phyloP scores from a whole-genome alignment of 35 echinoderm and acorn worm genomes.

The Apostichopus californicus region DNA sequence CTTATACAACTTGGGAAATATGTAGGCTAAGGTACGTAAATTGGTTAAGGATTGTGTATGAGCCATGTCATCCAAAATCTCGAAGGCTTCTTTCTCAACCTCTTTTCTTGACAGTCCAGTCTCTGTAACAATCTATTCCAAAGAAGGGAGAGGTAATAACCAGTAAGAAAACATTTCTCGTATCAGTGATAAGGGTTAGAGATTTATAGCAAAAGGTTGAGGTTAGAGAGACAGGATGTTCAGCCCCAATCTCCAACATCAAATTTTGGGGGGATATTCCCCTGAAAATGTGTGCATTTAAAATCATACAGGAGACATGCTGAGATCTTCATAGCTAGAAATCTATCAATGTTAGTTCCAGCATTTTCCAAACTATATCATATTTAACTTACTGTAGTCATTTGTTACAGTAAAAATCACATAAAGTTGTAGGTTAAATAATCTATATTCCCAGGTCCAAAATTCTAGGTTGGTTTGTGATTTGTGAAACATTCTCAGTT shows the following conservation, averaged over 20 bases:
- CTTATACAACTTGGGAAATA: conserved; percentile 81
- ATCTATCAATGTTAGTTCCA: too few relatives aligned
- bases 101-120: conserved; percentile 38
- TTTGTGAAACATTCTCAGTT: too few relatives aligned
- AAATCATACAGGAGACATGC: too few relatives aligned
- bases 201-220: too few relatives aligned
- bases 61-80: conserved; percentile 90
- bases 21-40: conserved; percentile 64
- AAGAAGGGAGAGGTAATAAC: background rate
- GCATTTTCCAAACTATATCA: too few relatives aligned
- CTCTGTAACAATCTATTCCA: conserved; percentile 57
- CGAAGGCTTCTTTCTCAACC: conserved; percentile 70
- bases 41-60: conserved; percentile 67
- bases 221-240: too few relatives aligned
- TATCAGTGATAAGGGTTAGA: background rate
- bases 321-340: too few relatives aligned
- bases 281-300: background rate
- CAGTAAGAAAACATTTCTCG: background rate
- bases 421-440: too few relatives aligned
- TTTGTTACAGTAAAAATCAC: too few relatives aligned
- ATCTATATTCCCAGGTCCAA: too few relatives aligned
- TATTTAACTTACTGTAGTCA: too few relatives aligned
- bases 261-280: background rate
- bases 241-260: too few relatives aligned
- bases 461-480: background rate